These are phyloP conservation scores for Cepaea nemoralis DNA, from an alignment of 1,140 invertebrate genomes.

Conservation along the genomic window DNA sequence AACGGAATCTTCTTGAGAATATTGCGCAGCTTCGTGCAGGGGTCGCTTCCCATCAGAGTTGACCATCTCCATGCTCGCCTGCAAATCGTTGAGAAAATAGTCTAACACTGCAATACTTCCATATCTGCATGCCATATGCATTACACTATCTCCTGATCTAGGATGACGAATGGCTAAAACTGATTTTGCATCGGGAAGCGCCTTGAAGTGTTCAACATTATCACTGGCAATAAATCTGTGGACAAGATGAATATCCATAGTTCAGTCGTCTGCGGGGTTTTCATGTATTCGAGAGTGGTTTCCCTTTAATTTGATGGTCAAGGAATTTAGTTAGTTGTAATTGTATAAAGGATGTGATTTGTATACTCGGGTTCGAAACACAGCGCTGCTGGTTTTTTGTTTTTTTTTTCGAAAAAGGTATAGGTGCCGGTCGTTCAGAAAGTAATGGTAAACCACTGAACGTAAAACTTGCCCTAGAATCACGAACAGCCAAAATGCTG, in stretches of 20 bases:
- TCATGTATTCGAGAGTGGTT: background rate
- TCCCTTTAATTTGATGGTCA: background rate
- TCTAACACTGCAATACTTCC: conserved; percentile 53
- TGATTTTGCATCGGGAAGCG: background rate
- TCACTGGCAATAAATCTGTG: background rate
- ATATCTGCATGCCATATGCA: conserved; percentile 57
- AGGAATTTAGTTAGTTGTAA: too few species aligned
- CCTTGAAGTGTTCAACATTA: background rate
- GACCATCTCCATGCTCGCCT: conserved; percentile 53
- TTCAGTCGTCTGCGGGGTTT: background rate
- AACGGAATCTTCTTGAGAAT: conserved; percentile 51
- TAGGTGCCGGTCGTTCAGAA: too few species aligned
- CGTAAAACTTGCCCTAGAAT: too few species aligned
- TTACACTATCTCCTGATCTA: conserved; percentile 62
- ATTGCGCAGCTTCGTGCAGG: conserved; percentile 67
- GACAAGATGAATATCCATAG: background rate
- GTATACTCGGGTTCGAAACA: too few species aligned
- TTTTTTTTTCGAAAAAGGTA: too few species aligned
- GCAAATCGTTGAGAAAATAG: conserved; percentile 46
- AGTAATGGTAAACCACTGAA: too few species aligned
- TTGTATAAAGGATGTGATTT: too few species aligned
- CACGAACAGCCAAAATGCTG: too few species aligned
- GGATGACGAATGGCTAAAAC: background rate
- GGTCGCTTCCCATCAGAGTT: conserved; percentile 68
- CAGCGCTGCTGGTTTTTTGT: too few species aligned